These are phyloP conservation scores for Dioctria rufipes DNA, from an alignment of 2,888 invertebrate genomes.

Conservation along the genomic window DNA sequence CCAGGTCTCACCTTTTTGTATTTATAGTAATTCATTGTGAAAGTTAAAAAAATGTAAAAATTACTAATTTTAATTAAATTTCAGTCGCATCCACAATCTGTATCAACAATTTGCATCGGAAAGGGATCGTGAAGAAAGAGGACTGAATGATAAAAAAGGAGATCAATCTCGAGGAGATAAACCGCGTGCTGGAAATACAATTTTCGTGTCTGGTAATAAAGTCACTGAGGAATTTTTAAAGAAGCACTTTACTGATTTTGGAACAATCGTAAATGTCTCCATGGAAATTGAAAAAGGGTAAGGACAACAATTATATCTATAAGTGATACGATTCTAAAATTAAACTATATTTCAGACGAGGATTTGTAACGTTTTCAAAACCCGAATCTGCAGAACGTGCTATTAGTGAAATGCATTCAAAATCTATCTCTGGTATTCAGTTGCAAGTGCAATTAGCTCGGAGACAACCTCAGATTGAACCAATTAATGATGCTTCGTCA, in stretches of 20 bases:
- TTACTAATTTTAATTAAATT: neutral
- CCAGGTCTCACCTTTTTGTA: neutral
- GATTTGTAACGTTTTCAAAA: conserved; percentile 93
- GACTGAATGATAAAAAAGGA: conserved; percentile 72
- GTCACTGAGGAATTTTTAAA: conserved; percentile 85
- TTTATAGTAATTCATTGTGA: neutral
- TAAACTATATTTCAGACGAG: conserved; percentile 77
- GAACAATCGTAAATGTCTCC: conserved; percentile 83
- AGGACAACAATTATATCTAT: conserved; percentile 31
- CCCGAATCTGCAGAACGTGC: conserved; percentile 89
- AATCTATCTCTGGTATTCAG: conserved; percentile 81
- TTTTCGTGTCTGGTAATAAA: conserved; percentile 85
- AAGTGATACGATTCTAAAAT: neutral
- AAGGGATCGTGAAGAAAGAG: conserved; percentile 77
- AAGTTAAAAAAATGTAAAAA: too few relatives aligned
- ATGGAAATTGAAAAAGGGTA: conserved; percentile 89
- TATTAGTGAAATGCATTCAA: conserved; percentile 85
- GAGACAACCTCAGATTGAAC: conserved; percentile 84
- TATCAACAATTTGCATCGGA: conserved; percentile 84
- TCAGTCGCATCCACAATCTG: conserved; percentile 73
- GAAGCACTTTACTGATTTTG: conserved; percentile 82
- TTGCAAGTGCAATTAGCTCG: conserved; percentile 87
- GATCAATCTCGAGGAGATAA: conserved; percentile 73
- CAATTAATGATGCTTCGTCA: conserved; percentile 81
- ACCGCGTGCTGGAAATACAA: conserved; percentile 84